Evolutionary conservation across 2,888 invertebrate genomes (phyloP).

Genomic region (Bembecia ichneumoniformis): DNA sequence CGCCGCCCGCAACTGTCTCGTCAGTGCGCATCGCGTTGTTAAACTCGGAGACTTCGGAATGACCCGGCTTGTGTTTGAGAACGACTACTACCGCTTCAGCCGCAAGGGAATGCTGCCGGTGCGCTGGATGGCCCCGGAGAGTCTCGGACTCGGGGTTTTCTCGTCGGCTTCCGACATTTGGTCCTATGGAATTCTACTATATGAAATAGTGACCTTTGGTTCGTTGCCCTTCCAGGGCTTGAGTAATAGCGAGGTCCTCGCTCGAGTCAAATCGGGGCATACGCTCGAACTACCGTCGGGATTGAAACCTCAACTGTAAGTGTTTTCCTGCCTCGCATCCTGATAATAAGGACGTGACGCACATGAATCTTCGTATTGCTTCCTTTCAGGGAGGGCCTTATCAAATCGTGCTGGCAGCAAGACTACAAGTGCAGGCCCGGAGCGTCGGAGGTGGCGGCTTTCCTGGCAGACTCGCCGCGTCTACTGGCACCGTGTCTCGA

Average conservation of each 20-base stretch:
- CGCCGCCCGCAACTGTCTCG: conserved; percentile 83
- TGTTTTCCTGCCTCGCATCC: conserved; percentile 21
- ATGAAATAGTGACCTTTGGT: conserved; percentile 92
- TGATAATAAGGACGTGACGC: too few species aligned
- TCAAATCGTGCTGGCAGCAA: conserved; percentile 85
- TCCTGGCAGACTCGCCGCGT: conserved; percentile 82
- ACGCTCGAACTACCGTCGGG: conserved; percentile 82
- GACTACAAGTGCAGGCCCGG: conserved; percentile 80
- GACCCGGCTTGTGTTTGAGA: conserved; percentile 89
- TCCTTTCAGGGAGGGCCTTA: conserved; percentile 76
- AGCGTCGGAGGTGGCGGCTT: conserved; percentile 85
- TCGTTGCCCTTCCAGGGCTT: conserved; percentile 92
- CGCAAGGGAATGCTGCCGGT: conserved; percentile 91
- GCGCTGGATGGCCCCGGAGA: conserved; percentile 95
- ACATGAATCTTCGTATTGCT: not conserved
- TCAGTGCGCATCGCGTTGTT: conserved; percentile 80
- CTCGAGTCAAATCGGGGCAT: conserved; percentile 83
- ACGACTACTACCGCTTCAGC: conserved; percentile 91
- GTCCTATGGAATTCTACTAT: conserved; percentile 90
- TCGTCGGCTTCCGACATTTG: conserved; percentile 91
- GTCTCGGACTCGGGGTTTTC: conserved; percentile 85
- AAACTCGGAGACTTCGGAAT: conserved; percentile 93
- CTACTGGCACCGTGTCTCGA: conserved; percentile 85
- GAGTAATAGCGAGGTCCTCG: conserved; percentile 87
- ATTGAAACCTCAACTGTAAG: conserved; percentile 85